Evolutionary conservation across 2,113 vertebrate species (phyloP), one percentile per base, ranked within the genome.

Genomic region (Phodopus roborovskii): DNA sequence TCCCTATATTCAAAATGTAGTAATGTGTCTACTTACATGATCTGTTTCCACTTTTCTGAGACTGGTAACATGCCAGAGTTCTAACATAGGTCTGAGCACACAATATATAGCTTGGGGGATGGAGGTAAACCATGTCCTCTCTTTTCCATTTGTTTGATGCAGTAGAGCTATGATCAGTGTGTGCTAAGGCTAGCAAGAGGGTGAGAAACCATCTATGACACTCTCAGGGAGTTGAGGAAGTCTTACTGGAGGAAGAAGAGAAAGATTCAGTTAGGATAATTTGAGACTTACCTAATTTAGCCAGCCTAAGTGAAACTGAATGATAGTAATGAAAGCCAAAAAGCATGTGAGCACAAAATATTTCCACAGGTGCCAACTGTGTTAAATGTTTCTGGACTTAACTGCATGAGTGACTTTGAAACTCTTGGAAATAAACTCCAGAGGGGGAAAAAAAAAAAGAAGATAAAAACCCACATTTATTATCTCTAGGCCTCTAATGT

Each of bases 401-500:
- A 19, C 36, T 60, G 4, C 75, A 39, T 45, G 45, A 62, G 26
- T 94, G 79, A 94, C 56, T 85, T 88, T 95, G 42, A 84, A 96
- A 85, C 7, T 71, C 39, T 30, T 68, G 20, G 19, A 66, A 62
- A 81, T 79, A 75, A 96, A 93, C 50, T 88, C 39, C 64, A 16
- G 45, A 90, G 28, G 28, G n/a, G n/a, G n/a, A n/a, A n/a, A n/a
- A n/a, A n/a, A 28, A 96, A 71, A 96, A 83, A 79, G 19, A 68
- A 92, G 60, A 75, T 33, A 77, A 71, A 70, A 90, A 81, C 10
- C 88, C 70, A 2, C 22, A 50, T 22, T 64, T 74, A 28, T 94
- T 96, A 96, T 85, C 53, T 85, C 33, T 56, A 84, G 36, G 24
- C 74, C 73, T 85, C 58, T 73, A 88, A 82, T 64, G 22, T 90